Percentiles rank a stretch among this genome's conserved stretches.
Conservation (phyloP, 1,140 invertebrate genomes). For the Zaprionus ornatus region DNA sequence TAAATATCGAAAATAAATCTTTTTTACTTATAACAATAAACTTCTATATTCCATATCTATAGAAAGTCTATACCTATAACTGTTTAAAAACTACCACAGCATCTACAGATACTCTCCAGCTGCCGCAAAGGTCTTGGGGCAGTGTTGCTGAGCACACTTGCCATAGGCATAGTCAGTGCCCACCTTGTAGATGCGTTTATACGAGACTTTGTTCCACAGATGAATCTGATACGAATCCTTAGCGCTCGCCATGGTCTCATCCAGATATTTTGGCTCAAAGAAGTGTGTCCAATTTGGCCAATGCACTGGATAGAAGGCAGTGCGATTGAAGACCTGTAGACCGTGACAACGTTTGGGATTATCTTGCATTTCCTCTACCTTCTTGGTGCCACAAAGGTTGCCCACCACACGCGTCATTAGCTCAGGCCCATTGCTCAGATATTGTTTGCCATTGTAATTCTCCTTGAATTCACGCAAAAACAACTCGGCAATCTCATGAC, state of each 20-base stretch:
- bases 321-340: constrained; percentile 86
- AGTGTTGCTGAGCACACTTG: constrained; percentile 86
- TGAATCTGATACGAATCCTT: constrained; percentile 86
- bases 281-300: constrained; percentile 87
- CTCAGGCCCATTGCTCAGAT: constrained; percentile 90
- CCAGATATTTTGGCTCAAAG: constrained; percentile 85
- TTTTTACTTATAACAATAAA: too few relatives aligned
- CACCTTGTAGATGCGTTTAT: constrained; percentile 80
- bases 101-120: constrained; percentile 83
- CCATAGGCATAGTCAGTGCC: constrained; percentile 85
- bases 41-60: neutral
- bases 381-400: constrained; percentile 85
- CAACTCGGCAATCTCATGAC: constrained; percentile 85
- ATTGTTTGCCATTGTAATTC: constrained; percentile 87
- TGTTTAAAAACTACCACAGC: neutral
- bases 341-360: constrained; percentile 85
- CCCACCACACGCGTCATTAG: constrained; percentile 88
- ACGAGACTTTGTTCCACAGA: constrained; percentile 89
- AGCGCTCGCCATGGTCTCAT: constrained; percentile 84
- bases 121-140: constrained; percentile 85
- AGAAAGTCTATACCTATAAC: neutral
- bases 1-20: too few relatives aligned
- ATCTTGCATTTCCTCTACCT: constrained; percentile 85
- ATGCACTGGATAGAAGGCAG: constrained; percentile 87
- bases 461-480: constrained; percentile 86